phyloP scores from a whole-genome alignment of 1,140 invertebrate genomes.

The Plectrocnemia conspersa region DNA sequence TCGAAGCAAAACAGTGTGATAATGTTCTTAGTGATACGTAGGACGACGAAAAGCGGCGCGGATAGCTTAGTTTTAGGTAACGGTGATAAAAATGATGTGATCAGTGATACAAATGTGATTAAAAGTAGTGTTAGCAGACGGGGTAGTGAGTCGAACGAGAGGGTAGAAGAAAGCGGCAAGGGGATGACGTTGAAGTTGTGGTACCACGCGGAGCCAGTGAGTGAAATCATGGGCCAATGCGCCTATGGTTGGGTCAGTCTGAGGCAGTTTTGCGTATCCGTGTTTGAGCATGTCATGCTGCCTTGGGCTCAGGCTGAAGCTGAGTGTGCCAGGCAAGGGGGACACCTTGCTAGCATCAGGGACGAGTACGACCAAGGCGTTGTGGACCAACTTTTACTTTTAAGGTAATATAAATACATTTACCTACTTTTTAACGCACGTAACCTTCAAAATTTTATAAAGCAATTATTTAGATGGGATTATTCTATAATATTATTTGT shows the following conservation, averaged over 20 bases:
- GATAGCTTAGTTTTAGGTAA: too few species aligned
- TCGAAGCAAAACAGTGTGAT: conserved; percentile 53
- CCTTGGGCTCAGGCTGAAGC: conserved; percentile 62
- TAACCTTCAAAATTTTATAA: too few species aligned
- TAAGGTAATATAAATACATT: too few species aligned
- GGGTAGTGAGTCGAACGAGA: conserved; percentile 16
- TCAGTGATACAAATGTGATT: not conserved
- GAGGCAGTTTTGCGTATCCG: conserved; percentile 57
- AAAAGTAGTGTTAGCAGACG: conserved; percentile 21
- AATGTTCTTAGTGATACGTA: conserved; percentile 41
- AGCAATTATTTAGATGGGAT: too few species aligned
- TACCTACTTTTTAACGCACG: too few species aligned
- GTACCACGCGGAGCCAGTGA: conserved; percentile 52
- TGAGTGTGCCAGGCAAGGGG: conserved; percentile 57
- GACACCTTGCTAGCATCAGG: conserved; percentile 61
- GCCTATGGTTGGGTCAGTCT: conserved; percentile 61
- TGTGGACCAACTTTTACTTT: conserved; percentile 56
- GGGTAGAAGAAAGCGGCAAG: conserved; percentile 37
- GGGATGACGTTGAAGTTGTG: conserved; percentile 49
- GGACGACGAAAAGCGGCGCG: conserved; percentile 16
- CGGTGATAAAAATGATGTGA: not conserved
- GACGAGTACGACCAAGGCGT: conserved; percentile 57
- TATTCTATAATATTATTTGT: too few species aligned
- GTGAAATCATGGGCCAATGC: conserved; percentile 55
- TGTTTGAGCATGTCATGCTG: conserved; percentile 51